Evolutionary conservation across 2,888 invertebrate species (phyloP).

Genomic region (Polymixis flavicincta): DNA sequence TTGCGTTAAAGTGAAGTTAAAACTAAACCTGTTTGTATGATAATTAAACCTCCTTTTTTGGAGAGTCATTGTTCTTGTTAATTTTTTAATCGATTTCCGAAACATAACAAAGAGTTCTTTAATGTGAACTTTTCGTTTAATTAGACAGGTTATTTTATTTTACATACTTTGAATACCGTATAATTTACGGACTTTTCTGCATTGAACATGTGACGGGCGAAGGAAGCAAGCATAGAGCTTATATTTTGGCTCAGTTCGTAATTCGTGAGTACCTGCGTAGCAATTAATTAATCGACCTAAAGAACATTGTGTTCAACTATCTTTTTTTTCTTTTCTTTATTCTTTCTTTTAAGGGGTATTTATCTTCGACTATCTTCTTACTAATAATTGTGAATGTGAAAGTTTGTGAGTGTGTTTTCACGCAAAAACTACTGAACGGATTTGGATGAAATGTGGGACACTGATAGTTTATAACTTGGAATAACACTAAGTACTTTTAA

Average conservation of each 20-base stretch:
- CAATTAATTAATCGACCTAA: no score
- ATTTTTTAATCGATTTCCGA: constrained; percentile 61
- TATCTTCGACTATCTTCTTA: no score
- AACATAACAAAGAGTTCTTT: constrained; percentile 52
- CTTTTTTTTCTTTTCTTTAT: no score
- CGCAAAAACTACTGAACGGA: no score
- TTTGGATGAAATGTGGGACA: no score
- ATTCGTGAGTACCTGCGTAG: neutral
- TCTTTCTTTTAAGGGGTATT: no score
- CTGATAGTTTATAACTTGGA: no score
- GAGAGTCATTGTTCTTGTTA: constrained; percentile 79
- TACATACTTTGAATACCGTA: constrained; percentile 14
- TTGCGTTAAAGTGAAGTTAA: constrained; percentile 79
- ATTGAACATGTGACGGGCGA: neutral
- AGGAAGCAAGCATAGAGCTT: neutral
- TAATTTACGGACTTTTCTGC: neutral
- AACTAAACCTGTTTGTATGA: constrained; percentile 82
- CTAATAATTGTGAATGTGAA: no score
- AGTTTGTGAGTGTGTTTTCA: no score
- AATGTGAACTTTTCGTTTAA: constrained; percentile 36
- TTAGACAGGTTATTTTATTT: constrained; percentile 45
- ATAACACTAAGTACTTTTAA: no score
- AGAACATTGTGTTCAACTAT: no score
- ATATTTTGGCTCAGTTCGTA: neutral
- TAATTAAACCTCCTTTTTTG: constrained; percentile 81